phyloP scores from a whole-genome alignment of 2,888 invertebrate genomes.

The Noctua comes region DNA sequence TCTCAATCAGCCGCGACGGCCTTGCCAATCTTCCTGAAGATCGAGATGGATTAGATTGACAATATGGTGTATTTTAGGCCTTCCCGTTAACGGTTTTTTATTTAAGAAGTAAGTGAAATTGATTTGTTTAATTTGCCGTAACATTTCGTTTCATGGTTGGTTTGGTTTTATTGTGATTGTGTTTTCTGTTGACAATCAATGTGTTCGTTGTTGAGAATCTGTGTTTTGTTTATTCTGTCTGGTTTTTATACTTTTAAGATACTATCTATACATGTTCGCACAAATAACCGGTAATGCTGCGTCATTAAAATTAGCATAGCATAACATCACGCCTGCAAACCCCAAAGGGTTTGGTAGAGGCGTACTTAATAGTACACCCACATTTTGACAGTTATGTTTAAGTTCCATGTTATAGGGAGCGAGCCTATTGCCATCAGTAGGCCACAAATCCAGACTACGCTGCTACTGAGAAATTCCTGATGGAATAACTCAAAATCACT shows the following conservation, averaged over 20 bases:
- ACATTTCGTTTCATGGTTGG: constrained; percentile 56
- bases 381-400: not conserved
- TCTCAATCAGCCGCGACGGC: constrained; percentile 69
- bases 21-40: constrained; percentile 73
- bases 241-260: not conserved
- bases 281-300: not conserved
- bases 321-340: too few species aligned
- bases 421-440: not conserved
- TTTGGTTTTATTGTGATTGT: constrained; percentile 12
- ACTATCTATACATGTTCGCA: not conserved
- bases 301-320: too few species aligned
- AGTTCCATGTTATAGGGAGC: not conserved
- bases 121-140: constrained; percentile 47
- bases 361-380: too few species aligned
- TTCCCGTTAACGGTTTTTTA: constrained; percentile 43
- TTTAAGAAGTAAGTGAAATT: constrained; percentile 45
- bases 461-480: not conserved
- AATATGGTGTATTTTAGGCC: constrained; percentile 50
- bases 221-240: not conserved
- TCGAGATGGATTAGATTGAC: constrained; percentile 42
- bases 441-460: not conserved
- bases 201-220: not conserved
- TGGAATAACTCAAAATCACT: not conserved
- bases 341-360: too few species aligned
- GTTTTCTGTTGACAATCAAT: constrained; percentile 14